Base-by-base conservation (phyloP, 2,113 vertebrate species). In the Delphinus delphis region DNA sequence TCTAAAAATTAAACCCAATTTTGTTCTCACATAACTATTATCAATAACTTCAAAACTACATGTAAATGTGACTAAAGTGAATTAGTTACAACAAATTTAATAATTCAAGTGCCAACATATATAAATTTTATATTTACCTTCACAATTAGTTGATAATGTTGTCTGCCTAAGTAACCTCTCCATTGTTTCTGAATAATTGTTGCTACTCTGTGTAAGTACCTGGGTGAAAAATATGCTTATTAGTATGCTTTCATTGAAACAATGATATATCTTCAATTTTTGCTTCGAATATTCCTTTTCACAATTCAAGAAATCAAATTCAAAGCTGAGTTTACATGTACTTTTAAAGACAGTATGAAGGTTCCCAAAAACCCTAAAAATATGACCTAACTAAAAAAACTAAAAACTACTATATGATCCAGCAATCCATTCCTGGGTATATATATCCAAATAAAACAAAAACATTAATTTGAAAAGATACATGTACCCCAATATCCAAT, bases 181-280 rank as follows among this genome's bases (percentile, higher is more conserved):
- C 99, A 99, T 97, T 97, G 98, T 98, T 99, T 99, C 98, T 99
- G 99, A 97, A 99, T 99, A 97, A 98, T 65, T 93, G 98, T 98
- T 9, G 97, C 98, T 87, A 98, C 98, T 98, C 98, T 98, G 97
- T 98, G 98, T 97, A 99, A 98, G 98, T 99, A 95, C 90, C 99
- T 99, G 97, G 94, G 98, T 95, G 95, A 98, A 98, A 98, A 98
- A 28, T 55, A 97, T 36, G n/a, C 7, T 17, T 87, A 63, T 96
- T 95, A 97, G 93, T 5, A 93, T 62, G 0, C 25, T 67, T 84
- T 88, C 60, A 79, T 44, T 95, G 50, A 79, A 92, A 89, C 12
- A 74, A 71, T 71, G 14, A 53, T 20, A 13, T 60, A 7, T 50
- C 33, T 85, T 71, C 53, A 38, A 25, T 83, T 31, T 79, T 67